These are phyloP conservation scores for Typhlomys cinereus DNA, from an alignment of 2,113 vertebrate species.

Conservation along the genomic window DNA sequence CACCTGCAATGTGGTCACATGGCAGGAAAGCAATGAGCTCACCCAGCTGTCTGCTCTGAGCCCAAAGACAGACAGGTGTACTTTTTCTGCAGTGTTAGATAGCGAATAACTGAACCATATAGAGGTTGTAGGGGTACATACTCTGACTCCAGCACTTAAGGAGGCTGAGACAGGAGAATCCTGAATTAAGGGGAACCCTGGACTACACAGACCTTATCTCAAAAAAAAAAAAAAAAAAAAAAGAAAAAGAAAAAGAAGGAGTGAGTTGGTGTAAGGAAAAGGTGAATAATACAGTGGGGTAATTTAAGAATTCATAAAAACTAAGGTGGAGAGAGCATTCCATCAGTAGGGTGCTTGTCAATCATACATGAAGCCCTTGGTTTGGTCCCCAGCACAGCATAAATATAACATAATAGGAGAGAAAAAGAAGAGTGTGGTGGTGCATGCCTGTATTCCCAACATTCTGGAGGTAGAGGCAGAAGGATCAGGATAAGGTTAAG, in stretches of 20 bases:
- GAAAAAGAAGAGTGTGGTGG: too few species aligned
- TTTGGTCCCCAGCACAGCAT: too few species aligned
- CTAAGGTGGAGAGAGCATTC: too few species aligned
- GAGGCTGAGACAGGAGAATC: not conserved
- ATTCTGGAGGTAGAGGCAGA: too few species aligned
- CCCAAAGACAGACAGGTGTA: not conserved
- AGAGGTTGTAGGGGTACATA: not conserved
- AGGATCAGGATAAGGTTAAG: too few species aligned
- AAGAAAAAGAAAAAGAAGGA: not conserved
- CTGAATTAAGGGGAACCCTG: not conserved
- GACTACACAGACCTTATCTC: not conserved
- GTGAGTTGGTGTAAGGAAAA: not conserved
- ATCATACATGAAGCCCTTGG: too few species aligned
- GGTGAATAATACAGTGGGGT: not conserved
- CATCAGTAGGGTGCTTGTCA: too few species aligned
- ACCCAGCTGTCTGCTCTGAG: not conserved
- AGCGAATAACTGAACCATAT: not conserved
- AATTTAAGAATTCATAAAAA: not conserved
- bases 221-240: not conserved
- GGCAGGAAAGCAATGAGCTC: not conserved
- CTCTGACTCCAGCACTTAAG: not conserved
- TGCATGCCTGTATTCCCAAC: too few species aligned
- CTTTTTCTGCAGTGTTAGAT: not conserved
- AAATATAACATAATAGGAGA: too few species aligned
- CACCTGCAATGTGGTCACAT: too few species aligned